Conservation (phyloP, 1,140 invertebrate genomes). For the Ostrea denselamellosa region DNA sequence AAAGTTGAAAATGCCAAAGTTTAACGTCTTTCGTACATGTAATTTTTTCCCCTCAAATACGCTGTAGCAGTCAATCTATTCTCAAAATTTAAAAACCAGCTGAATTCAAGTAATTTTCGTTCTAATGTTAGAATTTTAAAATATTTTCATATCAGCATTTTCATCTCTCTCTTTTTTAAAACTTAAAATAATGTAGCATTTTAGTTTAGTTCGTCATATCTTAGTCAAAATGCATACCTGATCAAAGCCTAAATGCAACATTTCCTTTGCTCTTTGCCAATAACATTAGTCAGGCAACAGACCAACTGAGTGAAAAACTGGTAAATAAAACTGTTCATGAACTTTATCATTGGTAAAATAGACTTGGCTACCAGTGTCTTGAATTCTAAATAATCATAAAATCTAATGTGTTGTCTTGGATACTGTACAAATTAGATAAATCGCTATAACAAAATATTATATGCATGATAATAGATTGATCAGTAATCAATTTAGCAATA, state of each 20-base stretch:
- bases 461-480: too few species aligned
- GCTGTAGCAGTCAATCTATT: neutral
- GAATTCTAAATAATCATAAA: too few species aligned
- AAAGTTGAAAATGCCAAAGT: too few species aligned
- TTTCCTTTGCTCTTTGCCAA: neutral
- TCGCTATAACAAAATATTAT: too few species aligned
- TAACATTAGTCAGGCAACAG: neutral
- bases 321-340: too few species aligned
- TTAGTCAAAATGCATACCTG: neutral
- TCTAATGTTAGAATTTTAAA: neutral
- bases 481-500: too few species aligned
- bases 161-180: neutral
- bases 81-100: neutral
- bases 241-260: neutral
- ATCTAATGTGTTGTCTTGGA: too few species aligned
- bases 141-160: neutral
- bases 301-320: neutral
- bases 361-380: too few species aligned
- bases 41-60: too few species aligned
- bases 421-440: too few species aligned
- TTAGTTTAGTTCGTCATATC: neutral
- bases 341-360: too few species aligned
- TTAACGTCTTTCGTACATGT: too few species aligned
- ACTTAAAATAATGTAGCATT: neutral
- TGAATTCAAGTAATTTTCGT: neutral